Evolutionary conservation across 2,797 vertebrate species (phyloP), one percentile per base, ranked within the genome.

Genomic region (Pogonophryne albipinna): DNA sequence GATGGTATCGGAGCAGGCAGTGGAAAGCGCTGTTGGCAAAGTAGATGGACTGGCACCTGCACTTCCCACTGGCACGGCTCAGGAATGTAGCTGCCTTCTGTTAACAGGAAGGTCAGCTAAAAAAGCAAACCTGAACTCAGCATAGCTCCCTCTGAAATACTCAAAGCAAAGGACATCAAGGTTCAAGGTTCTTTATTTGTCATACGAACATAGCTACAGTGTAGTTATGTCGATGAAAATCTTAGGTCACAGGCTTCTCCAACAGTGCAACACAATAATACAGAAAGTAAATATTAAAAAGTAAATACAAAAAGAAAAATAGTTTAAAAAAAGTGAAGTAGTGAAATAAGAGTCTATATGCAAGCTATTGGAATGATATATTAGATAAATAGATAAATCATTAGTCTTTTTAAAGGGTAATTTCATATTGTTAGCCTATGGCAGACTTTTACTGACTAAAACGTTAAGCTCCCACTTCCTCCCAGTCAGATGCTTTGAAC

Each of bases 41-140:
- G 76, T 56, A 62, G 78, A 56, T 65, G 60, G 62, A 38, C 62
- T 53, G 82, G 78, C 84, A 85, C 80, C 82, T 79, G 80, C n/a
- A 23, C 71, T 38, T 61, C 50, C 47, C 50, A 70, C 57, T 44
- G 9, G 6, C 17, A 44, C 66, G 52, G 55, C 75, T 78, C 38
- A 51, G 76, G 58, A 84, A 89, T 88, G 89, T 42, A 19, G 45
- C 62, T 44, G 77, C 61, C 20, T 73, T 62, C 27, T 66, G 63
- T 78, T 86, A 73, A 79, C 53, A 63, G 50, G 66, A 45, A 12
- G 57, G 49, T 78, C 68, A 71, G 76, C 60, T 27, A 60, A 17
- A 79, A 67, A 79, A 49, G 44, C 60, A 51, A 61, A 67, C 3
- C 60, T 59, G 38, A 52, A 15, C 58, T 47, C 66, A 82, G 74